A percentile compares a stretch with the other conserved stretches of the same genome.
These are phyloP conservation scores for Drosophila sechellia DNA, from an alignment of 1,140 invertebrate species.

Conservation along the genomic window DNA sequence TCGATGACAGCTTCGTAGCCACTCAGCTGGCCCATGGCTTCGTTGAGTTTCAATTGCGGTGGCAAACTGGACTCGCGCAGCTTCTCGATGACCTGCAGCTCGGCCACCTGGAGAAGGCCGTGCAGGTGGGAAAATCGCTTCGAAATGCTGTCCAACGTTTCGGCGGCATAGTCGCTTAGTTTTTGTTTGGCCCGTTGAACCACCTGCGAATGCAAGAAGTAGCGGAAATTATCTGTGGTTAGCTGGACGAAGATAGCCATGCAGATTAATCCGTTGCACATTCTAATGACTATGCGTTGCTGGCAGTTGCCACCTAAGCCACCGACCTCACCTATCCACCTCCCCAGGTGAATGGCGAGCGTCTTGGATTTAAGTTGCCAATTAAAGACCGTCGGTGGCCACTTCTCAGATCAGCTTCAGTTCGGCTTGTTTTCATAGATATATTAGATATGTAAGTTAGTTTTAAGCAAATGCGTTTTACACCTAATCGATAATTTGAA, in stretches of 20 bases:
- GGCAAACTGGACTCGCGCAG: constrained; percentile 57
- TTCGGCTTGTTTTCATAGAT: background rate
- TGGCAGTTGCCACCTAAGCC: constrained; percentile 22
- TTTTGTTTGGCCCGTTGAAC: constrained; percentile 52
- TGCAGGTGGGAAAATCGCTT: constrained; percentile 66
- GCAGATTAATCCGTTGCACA: constrained; percentile 48
- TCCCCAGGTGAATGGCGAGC: constrained; percentile 54
- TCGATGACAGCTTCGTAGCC: constrained; percentile 53
- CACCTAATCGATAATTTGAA: too few species aligned
- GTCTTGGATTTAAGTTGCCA: constrained; percentile 65
- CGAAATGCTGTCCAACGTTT: constrained; percentile 50
- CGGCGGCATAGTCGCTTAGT: constrained; percentile 56
- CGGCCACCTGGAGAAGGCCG: constrained; percentile 66
- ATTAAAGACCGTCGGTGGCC: constrained; percentile 37
- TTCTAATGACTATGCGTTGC: constrained; percentile 56
- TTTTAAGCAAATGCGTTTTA: too few species aligned
- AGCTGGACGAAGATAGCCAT: constrained; percentile 30
- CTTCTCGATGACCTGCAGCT: constrained; percentile 54
- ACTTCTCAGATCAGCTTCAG: constrained; percentile 10
- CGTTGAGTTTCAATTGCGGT: constrained; percentile 53
- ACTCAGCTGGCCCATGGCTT: constrained; percentile 45
- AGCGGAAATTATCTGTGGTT: constrained; percentile 3
- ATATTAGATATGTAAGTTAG: background rate
- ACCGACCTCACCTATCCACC: constrained; percentile 31
- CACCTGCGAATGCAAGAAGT: constrained; percentile 44